Evolutionary conservation across 2,797 vertebrate species (phyloP), one percentile per base, ranked within the genome.

Genomic region (Champsocephalus esox): DNA sequence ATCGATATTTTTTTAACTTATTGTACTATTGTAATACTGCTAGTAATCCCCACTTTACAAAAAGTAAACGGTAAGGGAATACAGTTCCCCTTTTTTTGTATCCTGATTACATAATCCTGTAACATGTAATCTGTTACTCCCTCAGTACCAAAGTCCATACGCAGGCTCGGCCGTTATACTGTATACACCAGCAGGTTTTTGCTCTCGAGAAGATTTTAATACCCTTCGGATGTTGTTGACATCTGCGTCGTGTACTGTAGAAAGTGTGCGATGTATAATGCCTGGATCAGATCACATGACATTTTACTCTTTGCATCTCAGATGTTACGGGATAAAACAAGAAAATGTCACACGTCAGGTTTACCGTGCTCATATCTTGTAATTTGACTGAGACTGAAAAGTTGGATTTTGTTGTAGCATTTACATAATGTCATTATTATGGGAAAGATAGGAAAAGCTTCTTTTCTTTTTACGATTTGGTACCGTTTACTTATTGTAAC

Each of bases 371-470:
- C 9, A 49, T 34, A 1, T 34, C 0, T n/a, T 19, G n/a, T 3
- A 48, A 17, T 58, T n/a, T 24, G 55, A 56, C 28, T 19, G 17
- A 8, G 17, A 5, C 43, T 32, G 1, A n/a, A 1, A 56, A 34
- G 12, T 56, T 43, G 44, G 17, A 32, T 50, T 28, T 24, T 16
- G n/a, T 59, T 14, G 0, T 4, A 28, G 3, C 0, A 38, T 49
- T 49, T 12, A 57, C 21, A n/a, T 38, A 38, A 38, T 38, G 8
- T 38, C 7, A 38, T 38, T 38, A 38, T 9, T 7, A 38, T 38
- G 1, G 28, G 34, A 16, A 21, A 2, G 24, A 48, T 45, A 1
- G 0, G 43, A 45, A 19, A 24, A 32, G 13, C 0, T 14, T 14
- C 3, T 24, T 55, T 24, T 28, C 8, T 14, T 55, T 45, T 21